Percentiles rank a stretch among this genome's conserved stretches.
These are phyloP conservation scores for Phalera bucephala DNA, from an alignment of 2,888 invertebrate genomes.

Conservation along the genomic window DNA sequence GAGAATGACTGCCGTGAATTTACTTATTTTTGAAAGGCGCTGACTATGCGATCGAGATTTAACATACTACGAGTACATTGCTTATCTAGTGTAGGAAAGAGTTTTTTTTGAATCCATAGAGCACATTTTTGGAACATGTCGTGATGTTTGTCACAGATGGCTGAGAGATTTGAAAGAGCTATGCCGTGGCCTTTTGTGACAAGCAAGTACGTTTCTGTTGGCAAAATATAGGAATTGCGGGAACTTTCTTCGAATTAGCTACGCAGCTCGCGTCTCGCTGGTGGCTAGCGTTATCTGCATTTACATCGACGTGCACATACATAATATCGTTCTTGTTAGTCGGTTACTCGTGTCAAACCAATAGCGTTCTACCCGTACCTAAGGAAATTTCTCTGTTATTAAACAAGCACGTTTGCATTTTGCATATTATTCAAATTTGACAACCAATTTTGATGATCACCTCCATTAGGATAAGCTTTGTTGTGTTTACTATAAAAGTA, in stretches of 20 bases:
- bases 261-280: slow-evolving; percentile 39
- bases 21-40: too few relatives aligned
- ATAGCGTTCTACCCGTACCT: slow-evolving; percentile 1
- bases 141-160: slow-evolving; percentile 34
- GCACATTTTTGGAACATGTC: slow-evolving; percentile 25
- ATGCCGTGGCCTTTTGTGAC: slow-evolving; percentile 31
- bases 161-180: slow-evolving; percentile 25
- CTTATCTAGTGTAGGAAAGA: too few relatives aligned
- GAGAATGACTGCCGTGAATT: too few relatives aligned
- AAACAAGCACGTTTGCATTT: background rate
- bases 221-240: slow-evolving; percentile 37
- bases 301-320: slow-evolving; percentile 29
- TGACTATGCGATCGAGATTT: too few relatives aligned
- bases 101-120: too few relatives aligned
- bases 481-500: too few relatives aligned
- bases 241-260: slow-evolving; percentile 47
- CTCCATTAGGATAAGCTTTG: too few relatives aligned
- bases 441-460: too few relatives aligned
- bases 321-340: slow-evolving; percentile 26
- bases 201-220: slow-evolving; percentile 22
- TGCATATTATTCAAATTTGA: too few relatives aligned
- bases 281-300: slow-evolving; percentile 35
- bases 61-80: too few relatives aligned
- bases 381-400: background rate
- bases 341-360: slow-evolving; percentile 19